Evolutionary conservation across 2,113 vertebrate species (phyloP).

Genomic region (Aegithalos caudatus): DNA sequence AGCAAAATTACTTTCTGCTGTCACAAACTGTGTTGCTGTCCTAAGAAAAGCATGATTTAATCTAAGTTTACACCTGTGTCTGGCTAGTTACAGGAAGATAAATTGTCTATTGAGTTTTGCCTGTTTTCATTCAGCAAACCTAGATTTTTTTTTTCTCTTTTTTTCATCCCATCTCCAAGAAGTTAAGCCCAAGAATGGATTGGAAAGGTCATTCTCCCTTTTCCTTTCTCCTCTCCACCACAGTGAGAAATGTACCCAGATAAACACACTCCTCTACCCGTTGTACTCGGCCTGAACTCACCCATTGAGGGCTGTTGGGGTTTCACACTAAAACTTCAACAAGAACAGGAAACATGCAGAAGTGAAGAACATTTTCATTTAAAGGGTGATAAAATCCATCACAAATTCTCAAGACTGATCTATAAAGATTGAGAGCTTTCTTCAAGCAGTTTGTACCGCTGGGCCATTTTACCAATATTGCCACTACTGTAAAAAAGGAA

Average conservation of each 20-base stretch:
- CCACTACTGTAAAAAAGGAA: neutral
- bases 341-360: neutral
- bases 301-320: neutral
- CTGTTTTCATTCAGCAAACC: neutral
- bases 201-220: neutral
- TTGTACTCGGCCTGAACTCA: neutral
- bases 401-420: neutral
- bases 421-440: neutral
- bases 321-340: neutral
- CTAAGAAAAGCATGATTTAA: neutral
- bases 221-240: neutral
- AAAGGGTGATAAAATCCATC: neutral
- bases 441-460: neutral
- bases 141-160: neutral
- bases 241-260: neutral
- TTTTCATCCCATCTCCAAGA: neutral
- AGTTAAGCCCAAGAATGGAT: neutral
- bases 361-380: neutral
- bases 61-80: neutral
- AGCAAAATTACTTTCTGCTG: neutral
- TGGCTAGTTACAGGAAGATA: neutral
- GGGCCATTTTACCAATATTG: neutral
- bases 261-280: neutral
- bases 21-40: neutral
- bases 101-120: neutral